A percentile compares a stretch with the other conserved stretches of the same genome.
phyloP scores from a whole-genome alignment of 37 sponge, comb jelly and placozoan genomes.

The Tethya wilhelma region DNA sequence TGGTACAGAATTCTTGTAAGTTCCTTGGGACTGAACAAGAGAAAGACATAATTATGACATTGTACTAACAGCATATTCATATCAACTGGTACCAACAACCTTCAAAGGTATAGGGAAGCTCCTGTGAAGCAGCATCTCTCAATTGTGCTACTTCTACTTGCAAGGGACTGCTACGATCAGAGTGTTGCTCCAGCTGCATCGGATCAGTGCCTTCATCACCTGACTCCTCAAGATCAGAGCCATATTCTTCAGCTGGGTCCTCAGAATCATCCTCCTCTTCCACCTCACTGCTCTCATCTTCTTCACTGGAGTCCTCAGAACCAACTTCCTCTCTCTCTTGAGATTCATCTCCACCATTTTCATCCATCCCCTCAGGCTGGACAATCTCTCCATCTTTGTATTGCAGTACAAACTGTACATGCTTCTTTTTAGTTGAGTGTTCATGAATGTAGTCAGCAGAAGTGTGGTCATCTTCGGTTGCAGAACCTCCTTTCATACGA shows the following conservation, averaged over 20 bases:
- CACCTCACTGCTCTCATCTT: constrained; percentile 13
- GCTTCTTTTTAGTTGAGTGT: constrained; percentile 12
- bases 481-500: constrained; percentile 40
- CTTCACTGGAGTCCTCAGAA: not conserved
- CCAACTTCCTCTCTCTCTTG: not conserved
- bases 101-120: constrained; percentile 54
- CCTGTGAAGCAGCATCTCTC: constrained; percentile 34
- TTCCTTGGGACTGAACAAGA: constrained; percentile 52
- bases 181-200: not conserved
- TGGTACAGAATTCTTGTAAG: constrained; percentile 25
- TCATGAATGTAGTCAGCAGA: constrained; percentile 51
- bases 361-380: not conserved
- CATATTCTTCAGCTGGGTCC: constrained; percentile 37
- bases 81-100: constrained; percentile 11
- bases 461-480: not conserved
- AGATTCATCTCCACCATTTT: not conserved
- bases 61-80: not conserved
- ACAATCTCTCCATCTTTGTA: constrained; percentile 73
- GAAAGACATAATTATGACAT: not conserved
- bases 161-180: not conserved
- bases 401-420: constrained; percentile 13
- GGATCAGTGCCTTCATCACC: constrained; percentile 36
- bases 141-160: constrained; percentile 6
- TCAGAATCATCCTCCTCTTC: constrained; percentile 30
- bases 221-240: constrained; percentile 59